Conservation (phyloP, 2,888 invertebrate genomes). For the Encarsia formosa region DNA sequence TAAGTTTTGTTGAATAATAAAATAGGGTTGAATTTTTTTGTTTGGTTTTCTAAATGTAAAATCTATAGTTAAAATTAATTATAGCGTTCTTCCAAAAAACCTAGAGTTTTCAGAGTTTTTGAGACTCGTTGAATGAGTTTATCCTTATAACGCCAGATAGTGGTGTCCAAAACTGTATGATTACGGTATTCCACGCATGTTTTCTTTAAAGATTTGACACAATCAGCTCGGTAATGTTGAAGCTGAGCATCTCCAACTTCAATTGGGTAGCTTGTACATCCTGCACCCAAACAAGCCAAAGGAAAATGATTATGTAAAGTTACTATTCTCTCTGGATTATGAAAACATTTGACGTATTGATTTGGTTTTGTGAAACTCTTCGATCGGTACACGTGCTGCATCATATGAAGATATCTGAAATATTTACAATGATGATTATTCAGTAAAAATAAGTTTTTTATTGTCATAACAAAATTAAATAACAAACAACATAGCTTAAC, state of each 20-base stretch:
- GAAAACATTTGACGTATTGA: slow-evolving; percentile 91
- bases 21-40: no score
- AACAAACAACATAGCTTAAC: no score
- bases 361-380: slow-evolving; percentile 90
- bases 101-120: slow-evolving; percentile 66
- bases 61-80: no score
- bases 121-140: slow-evolving; percentile 68
- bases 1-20: no score
- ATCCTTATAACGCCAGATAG: slow-evolving; percentile 84
- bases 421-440: no score
- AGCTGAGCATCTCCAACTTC: slow-evolving; percentile 80
- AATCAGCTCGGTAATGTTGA: slow-evolving; percentile 91
- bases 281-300: slow-evolving; percentile 75
- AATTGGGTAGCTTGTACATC: slow-evolving; percentile 79
- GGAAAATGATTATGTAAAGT: slow-evolving; percentile 92
- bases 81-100: no score
- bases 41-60: no score
- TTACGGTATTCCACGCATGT: slow-evolving; percentile 77
- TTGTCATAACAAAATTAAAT: no score
- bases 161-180: slow-evolving; percentile 77
- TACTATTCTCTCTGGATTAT: slow-evolving; percentile 83
- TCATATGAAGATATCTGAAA: slow-evolving; percentile 79
- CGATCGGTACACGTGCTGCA: slow-evolving; percentile 86
- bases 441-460: no score
- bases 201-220: slow-evolving; percentile 82